Percentiles rank a stretch among this genome's conserved stretches.
Evolutionary conservation across 2,797 vertebrate species (phyloP).

Genomic region (Acipenser oxyrinchus): DNA sequence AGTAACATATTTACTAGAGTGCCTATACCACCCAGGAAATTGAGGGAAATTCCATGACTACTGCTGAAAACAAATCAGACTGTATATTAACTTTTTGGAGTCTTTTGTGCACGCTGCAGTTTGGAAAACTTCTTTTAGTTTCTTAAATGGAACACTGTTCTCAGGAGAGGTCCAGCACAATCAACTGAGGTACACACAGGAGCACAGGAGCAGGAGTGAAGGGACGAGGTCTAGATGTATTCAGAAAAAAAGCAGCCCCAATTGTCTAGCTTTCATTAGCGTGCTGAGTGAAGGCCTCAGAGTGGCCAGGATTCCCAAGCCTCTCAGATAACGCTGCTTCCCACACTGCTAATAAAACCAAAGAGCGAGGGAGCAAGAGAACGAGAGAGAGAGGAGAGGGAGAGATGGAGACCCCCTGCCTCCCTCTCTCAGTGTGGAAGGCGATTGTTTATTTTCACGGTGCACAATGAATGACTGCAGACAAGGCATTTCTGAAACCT

Average conservation of each 20-base stretch:
- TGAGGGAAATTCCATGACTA: too few species aligned
- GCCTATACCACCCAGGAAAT: too few species aligned
- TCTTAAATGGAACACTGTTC: too few species aligned
- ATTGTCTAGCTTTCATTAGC: constrained; percentile 94
- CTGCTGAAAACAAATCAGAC: too few species aligned
- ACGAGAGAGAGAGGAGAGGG: constrained; percentile 34
- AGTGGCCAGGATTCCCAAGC: constrained; percentile 91
- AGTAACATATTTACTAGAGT: too few species aligned
- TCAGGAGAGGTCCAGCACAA: too few species aligned
- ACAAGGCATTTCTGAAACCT: constrained; percentile 76
- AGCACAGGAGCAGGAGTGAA: constrained; percentile 25
- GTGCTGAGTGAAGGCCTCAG: constrained; percentile 91
- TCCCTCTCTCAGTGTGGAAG: constrained; percentile 49
- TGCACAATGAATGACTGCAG: constrained; percentile 76
- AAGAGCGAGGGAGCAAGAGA: constrained; percentile 34
- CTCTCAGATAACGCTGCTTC: constrained; percentile 87
- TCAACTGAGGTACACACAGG: constrained; percentile 9
- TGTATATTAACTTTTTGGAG: too few species aligned
- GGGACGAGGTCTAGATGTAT: constrained; percentile 51
- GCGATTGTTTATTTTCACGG: constrained; percentile 59
- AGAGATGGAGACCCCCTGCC: constrained; percentile 50
- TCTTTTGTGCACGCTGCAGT: too few species aligned
- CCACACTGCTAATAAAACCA: constrained; percentile 71
- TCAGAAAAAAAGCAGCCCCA: constrained; percentile 75
- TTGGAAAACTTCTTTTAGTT: too few species aligned